Evolutionary conservation across 2,888 invertebrate species (phyloP).

Genomic region (Tachina lurida): DNA sequence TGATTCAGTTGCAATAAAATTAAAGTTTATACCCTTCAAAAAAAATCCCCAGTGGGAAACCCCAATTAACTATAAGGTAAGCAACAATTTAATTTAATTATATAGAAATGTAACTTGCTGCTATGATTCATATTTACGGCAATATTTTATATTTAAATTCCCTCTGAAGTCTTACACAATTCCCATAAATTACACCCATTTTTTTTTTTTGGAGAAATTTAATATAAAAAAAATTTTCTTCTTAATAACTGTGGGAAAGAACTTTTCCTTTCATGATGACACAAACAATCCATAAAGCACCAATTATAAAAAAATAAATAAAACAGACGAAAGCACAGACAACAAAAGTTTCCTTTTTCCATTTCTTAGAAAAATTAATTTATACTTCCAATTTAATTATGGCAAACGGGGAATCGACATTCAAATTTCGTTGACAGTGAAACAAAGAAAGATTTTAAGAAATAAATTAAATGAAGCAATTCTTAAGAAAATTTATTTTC

Average conservation of each 20-base stretch:
- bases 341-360: not conserved
- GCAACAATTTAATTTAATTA: not conserved
- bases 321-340: not conserved
- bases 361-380: conserved; percentile 58
- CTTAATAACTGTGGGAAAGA: conserved; percentile 48
- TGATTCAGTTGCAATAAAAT: not conserved
- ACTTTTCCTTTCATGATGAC: conserved; percentile 36
- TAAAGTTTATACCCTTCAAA: not conserved
- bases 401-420: conserved; percentile 22
- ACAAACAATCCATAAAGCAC: conserved; percentile 1
- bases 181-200: conserved; percentile 6
- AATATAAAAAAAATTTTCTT: conserved; percentile 12
- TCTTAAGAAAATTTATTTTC: conserved; percentile 22
- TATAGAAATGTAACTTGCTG: not conserved
- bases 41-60: not conserved
- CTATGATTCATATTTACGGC: not conserved
- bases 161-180: not conserved
- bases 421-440: conserved; percentile 37
- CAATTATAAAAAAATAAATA: not conserved
- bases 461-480: conserved; percentile 31
- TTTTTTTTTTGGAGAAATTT: conserved; percentile 7
- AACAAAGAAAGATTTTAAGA: conserved; percentile 41
- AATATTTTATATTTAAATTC: not conserved
- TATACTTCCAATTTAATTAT: conserved; percentile 53
- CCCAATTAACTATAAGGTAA: not conserved